Conservation (phyloP, 2,113 vertebrate species). For the Xerus inauris region DNA sequence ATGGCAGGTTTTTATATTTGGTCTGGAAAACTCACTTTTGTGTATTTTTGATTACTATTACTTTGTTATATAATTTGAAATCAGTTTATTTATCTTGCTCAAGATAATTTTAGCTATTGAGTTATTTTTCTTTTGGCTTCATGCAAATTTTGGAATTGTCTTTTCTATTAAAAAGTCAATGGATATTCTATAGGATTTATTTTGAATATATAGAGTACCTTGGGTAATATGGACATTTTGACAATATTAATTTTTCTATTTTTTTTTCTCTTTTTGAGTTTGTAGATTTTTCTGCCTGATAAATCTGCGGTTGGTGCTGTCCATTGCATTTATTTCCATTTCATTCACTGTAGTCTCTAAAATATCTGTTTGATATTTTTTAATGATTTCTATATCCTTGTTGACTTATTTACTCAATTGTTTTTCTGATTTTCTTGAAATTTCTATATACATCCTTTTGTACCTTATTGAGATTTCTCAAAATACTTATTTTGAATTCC, state of each 20-base stretch:
- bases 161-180: not conserved
- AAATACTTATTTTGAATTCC: not conserved
- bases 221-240: too few species aligned
- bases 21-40: too few species aligned
- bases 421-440: not conserved
- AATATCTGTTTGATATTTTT: too few species aligned
- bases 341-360: too few species aligned
- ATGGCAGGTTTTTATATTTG: too few species aligned
- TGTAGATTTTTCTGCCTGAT: not conserved
- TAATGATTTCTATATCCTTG: not conserved
- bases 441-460: not conserved
- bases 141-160: not conserved
- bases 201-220: too few species aligned
- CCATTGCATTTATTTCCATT: too few species aligned
- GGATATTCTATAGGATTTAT: too few species aligned
- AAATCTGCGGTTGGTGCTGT: too few species aligned
- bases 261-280: not conserved
- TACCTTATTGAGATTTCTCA: not conserved
- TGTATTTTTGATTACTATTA: too few species aligned
- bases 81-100: not conserved
- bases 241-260: too few species aligned
- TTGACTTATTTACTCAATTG: not conserved
- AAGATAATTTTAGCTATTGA: not conserved
- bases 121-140: not conserved
- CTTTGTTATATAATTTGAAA: not conserved